phyloP scores from a whole-genome alignment of 92 coral and sea anemone species.

The Chrysogorgia sp. region DNA sequence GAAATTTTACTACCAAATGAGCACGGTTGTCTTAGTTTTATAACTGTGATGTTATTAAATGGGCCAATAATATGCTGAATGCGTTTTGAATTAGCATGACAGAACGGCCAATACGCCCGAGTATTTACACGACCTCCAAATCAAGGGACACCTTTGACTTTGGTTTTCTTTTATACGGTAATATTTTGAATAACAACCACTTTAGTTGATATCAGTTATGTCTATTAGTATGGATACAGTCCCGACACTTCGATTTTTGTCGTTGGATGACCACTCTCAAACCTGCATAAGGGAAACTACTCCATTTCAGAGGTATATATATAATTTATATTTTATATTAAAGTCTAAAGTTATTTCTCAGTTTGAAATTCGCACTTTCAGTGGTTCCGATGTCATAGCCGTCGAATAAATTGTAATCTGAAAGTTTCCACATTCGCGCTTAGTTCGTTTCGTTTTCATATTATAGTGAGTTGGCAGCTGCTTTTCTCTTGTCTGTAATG shows the following conservation, averaged over 20 bases:
- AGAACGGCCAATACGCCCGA: not conserved
- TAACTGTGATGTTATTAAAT: too few species aligned
- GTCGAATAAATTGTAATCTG: too few species aligned
- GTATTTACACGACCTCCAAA: too few species aligned
- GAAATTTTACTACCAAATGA: too few species aligned
- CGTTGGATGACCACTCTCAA: not conserved
- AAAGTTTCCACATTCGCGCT: too few species aligned
- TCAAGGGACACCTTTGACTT: not conserved
- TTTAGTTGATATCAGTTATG: not conserved
- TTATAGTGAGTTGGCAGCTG: too few species aligned
- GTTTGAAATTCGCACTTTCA: not conserved
- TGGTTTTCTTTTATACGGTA: not conserved
- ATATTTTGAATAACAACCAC: not conserved
- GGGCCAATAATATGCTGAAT: not conserved
- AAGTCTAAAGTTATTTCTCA: not conserved
- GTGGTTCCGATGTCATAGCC: too few species aligned
- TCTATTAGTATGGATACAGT: not conserved
- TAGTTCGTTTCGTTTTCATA: too few species aligned
- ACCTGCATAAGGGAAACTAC: conserved; percentile 10
- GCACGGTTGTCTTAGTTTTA: too few species aligned
- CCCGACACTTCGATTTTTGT: conserved; percentile 36
- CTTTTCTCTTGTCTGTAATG: too few species aligned
- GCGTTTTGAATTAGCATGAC: conserved; percentile 10
- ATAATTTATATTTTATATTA: not conserved
- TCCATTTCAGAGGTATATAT: conserved; percentile 18